Base-by-base conservation (phyloP, 2,113 vertebrate genomes). In the Cettia cetti region DNA sequence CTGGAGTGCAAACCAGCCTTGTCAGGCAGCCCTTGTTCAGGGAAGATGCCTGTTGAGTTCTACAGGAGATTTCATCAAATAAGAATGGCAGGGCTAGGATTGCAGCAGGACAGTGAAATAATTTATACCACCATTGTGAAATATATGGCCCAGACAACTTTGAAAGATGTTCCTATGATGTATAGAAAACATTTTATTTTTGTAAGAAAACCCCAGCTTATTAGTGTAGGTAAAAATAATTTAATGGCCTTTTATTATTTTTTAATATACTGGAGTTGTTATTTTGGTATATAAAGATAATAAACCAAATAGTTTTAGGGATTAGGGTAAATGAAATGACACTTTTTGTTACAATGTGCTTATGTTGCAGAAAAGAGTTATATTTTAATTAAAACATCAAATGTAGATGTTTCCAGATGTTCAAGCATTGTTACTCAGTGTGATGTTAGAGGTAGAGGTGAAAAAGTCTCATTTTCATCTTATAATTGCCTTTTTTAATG, bases 341-440 rank as follows among this genome's bases (percentile, higher is more conserved):
- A 15, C 54, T 75, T 86, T 74, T 80, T 5, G 26, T 71, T 92
- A 50, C 40, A 87, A 66, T 71, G 17, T 47, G 13, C 47, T 68
- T 85, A 45, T 79, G 42, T 72, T 91, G 59, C 66, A 83, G 59
- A 40, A 90, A 84, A 86, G 2, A 42, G 35, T 79, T 95, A 19
- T 89, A 70, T 92, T 91, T 87, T 94, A 87, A 86, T 92, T 94
- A 94, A 93, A 94, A 57, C n/a, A 65, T 56, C 53, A 61, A 81
- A 89, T 86, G 90, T 89, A 86, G 95, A 92, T 88, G 65, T 95
- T 92, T 90, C 90, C 86, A 93, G 88, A 86, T 96, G 93, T 94
- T 97, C 90, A 92, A 88, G 26, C 40, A 26, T 86, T 94, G 69
- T 81, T 92, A 35, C 16, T 37, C 64, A 68, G 42, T 30, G 28